Conservation (phyloP, 2,797 vertebrate species). For the Pangasius krempfi region DNA sequence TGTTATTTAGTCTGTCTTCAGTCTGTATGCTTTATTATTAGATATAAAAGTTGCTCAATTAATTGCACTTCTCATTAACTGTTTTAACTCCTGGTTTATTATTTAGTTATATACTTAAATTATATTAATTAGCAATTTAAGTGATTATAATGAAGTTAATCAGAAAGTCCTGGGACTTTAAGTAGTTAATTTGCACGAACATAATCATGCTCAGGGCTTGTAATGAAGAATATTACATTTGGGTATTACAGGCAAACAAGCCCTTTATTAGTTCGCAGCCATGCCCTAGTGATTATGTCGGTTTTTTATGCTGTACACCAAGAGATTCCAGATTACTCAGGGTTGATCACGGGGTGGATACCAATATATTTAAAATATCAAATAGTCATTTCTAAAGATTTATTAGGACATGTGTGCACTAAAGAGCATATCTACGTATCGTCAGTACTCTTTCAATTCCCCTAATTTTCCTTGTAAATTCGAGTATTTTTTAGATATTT, state of each 20-base stretch:
- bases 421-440: background rate
- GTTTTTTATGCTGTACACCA: background rate
- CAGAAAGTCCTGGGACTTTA: background rate
- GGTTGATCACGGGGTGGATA: background rate
- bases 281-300: background rate
- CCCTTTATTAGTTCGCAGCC: background rate
- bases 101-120: background rate
- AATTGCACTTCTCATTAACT: background rate
- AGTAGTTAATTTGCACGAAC: background rate
- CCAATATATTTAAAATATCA: background rate
- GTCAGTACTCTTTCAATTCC: background rate
- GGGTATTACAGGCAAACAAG: background rate
- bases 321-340: background rate
- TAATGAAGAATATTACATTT: background rate
- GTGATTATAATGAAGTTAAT: background rate
- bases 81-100: background rate
- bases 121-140: background rate
- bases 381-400: no score
- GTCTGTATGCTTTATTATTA: background rate
- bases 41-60: background rate
- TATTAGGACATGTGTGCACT: background rate
- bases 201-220: background rate
- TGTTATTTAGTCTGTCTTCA: background rate
- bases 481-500: background rate
- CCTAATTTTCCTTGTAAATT: background rate